Evolutionary conservation across 1,140 invertebrate species (phyloP), one percentile per base, ranked within the genome.

Genomic region (Drosophila nebulosa): DNA sequence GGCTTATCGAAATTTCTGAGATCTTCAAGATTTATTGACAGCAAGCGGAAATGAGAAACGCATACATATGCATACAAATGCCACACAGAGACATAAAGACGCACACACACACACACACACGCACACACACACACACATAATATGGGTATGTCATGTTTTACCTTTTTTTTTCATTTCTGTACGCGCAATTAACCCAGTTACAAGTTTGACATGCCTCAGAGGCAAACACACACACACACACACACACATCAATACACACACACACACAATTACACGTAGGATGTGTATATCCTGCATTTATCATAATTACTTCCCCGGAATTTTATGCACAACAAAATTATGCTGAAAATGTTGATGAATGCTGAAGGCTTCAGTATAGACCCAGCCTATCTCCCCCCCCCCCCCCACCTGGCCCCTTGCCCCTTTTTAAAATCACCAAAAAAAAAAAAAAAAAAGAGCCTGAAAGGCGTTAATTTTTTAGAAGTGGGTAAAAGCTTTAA

Each of bases 171-270:
- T 69, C 72, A 81, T 70, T 79, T 74, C 55, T 85, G 74, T 77
- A 86, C 78, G 81, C 81, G 81, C 81, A 86, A 86, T 88, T 85
- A 85, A 85, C 81, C 81, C 81, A 85, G 81, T 85, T 85, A 86
- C 78, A 85, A 86, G 81, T 88, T 86, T 79, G 78, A 83, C 83
- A 88, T 88, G 83, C 83, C 83, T 74, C 81, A 81, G 69, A 56
- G 55, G 35, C 73, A 80, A 73, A 67, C 63, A 53, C 60, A 68
- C 10, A 22, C 32, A 56, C 53, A 3, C 61, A 51, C 68, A 30
- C 46, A 68, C 69, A 69, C 64, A 53, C 36, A 60, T 4, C 27
- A 64, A 80, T 63, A 67, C 63, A 53, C 57, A 68, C 10, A 21
- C 21, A 52, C 50, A 6, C 62, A 46, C 75, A 35, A 36, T 65